These are phyloP conservation scores for Aradophagus sp. DNA, from an alignment of 1,140 invertebrate genomes.

Conservation along the genomic window DNA sequence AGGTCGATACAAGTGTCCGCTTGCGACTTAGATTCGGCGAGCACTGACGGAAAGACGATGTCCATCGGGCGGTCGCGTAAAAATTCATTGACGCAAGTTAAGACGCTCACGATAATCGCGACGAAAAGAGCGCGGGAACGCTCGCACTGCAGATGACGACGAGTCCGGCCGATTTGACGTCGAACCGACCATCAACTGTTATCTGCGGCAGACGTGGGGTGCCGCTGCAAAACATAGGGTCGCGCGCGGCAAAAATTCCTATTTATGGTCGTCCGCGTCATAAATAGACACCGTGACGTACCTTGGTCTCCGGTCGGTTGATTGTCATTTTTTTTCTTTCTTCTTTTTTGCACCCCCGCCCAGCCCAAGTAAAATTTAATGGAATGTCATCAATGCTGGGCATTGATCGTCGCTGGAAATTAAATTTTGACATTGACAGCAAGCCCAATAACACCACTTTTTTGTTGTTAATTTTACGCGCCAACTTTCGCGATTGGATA, in stretches of 20 bases:
- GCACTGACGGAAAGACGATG: slow-evolving; percentile 44
- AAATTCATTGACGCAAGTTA: slow-evolving; percentile 70
- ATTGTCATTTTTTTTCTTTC: too few species aligned
- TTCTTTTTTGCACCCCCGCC: too few species aligned
- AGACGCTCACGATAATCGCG: slow-evolving; percentile 53
- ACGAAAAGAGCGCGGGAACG: slow-evolving; percentile 35
- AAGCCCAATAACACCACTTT: too few species aligned
- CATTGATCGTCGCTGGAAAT: too few species aligned
- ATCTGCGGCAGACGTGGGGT: slow-evolving; percentile 20
- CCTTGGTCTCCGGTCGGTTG: slow-evolving; percentile 3
- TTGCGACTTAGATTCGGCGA: slow-evolving; percentile 54
- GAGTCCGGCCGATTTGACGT: background rate
- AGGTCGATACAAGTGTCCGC: too few species aligned
- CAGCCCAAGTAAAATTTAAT: too few species aligned
- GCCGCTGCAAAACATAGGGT: slow-evolving; percentile 28
- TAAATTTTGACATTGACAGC: too few species aligned
- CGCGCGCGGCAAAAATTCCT: slow-evolving; percentile 22
- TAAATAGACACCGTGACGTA: slow-evolving; percentile 22
- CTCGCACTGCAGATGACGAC: slow-evolving; percentile 7
- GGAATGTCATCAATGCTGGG: too few species aligned
- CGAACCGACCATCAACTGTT: slow-evolving; percentile 6
- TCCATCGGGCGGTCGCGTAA: slow-evolving; percentile 50
- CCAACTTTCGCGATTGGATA: too few species aligned
- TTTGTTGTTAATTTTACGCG: too few species aligned
- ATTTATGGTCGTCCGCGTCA: slow-evolving; percentile 6